These are phyloP conservation scores for Rhagologus leucostigma DNA, from an alignment of 2,113 vertebrate genomes.

Conservation along the genomic window DNA sequence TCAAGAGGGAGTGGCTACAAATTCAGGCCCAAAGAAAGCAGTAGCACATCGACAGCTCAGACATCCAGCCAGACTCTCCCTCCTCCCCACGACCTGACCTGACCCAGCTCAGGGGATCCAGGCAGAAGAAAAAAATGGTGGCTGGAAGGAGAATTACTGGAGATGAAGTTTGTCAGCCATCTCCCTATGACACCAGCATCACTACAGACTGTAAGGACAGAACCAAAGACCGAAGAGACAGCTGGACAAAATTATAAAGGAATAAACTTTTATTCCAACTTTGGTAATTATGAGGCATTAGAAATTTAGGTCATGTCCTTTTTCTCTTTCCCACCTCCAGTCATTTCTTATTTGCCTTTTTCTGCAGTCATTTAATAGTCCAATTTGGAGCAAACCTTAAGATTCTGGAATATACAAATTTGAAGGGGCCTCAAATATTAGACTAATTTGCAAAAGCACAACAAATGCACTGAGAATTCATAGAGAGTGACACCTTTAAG, in stretches of 20 bases:
- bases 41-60: not conserved
- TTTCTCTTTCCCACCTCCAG: not conserved
- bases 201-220: not conserved
- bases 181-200: not conserved
- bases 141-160: not conserved
- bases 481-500: not conserved
- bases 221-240: not conserved
- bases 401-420: not conserved
- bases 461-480: not conserved
- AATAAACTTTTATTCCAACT: not conserved
- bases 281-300: not conserved
- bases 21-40: constrained; percentile 52
- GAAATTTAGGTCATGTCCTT: not conserved
- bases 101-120: not conserved
- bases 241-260: not conserved
- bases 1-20: constrained; percentile 12
- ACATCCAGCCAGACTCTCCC: not conserved
- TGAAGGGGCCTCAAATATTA: not conserved
- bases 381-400: not conserved
- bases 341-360: not conserved
- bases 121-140: not conserved
- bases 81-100: not conserved
- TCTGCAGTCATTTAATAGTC: not conserved
- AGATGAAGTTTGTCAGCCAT: not conserved
- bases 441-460: not conserved